Base-by-base conservation (phyloP, 2,888 invertebrate species). In the Drosophila dives region DNA sequence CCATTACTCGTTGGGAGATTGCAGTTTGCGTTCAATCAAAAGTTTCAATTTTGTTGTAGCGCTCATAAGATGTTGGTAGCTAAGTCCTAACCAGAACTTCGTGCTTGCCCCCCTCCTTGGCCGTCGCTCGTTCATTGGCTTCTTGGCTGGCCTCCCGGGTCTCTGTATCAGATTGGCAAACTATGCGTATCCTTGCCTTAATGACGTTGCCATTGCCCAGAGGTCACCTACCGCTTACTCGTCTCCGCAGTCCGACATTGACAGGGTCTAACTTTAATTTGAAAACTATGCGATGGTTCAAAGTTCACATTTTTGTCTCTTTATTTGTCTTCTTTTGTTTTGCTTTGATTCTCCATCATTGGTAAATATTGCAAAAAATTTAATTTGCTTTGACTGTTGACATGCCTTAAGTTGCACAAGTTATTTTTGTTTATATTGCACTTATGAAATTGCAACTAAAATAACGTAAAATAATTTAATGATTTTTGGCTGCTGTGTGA, bases 1-100 rank as follows among this genome's bases (percentile, higher is more conserved):
- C 64, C 64, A 65, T 53, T 64, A 64, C 64, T 70, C 51, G 15
- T 51, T 40, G 66, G 61, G 76, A 86, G 80, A 80, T 83, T 89
- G 83, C 73, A 85, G 89, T 81, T 87, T 85, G 85, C 85, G 80
- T 87, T 87, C 86, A 89, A 87, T 87, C 86, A 89, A 87, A 87
- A 87, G 81, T 89, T 87, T 85, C 81, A 77, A 86, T 86, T 86
- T 85, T 81, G 75, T 75, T 80, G 70, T 55, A 70, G 61, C 62
- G 65, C 75, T 78, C 76, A 77, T 82, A 75, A 77, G 83, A 76
- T 72, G 70, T 56, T 77, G 36, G 33, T 54, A 34, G 54, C 64
- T 51, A n/a, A 26, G 26, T 29, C 67, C 2, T 26, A 17, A 11
- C 54, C 10, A 42, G 45, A 0, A 20, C 70, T 49, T 70, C 62